Evolutionary conservation across 2,888 invertebrate genomes (phyloP), one percentile per base, ranked within the genome.

Genomic region (Callosobruchus maculatus): DNA sequence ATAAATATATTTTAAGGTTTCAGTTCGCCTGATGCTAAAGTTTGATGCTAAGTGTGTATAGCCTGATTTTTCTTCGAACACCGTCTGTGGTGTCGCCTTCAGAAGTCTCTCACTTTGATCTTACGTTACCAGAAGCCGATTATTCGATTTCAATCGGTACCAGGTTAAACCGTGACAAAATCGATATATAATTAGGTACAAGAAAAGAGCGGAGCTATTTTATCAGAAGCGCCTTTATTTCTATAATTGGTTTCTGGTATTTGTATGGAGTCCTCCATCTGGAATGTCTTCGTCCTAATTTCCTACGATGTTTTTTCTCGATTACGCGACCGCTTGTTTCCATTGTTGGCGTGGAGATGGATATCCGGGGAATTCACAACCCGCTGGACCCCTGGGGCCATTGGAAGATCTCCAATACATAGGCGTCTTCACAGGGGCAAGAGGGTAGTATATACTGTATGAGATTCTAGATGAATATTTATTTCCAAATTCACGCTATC

Each of bases 191-290:
- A 73, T 72, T 70, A 70, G 70, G 75, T 72, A 76, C 73, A 76
- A 75, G 76, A 78, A 76, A 74, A 80, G 77, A 73, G 68, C 70
- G 5, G 30, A 30, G 49, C 49, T 49, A 49, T 49, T 49, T 49
- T 13, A 71, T 73, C 73, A 71, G 71, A 74, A 71, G 76, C 21
- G 75, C 79, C 80, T 82, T 82, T 82, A 82, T 83, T 82, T 81
- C 81, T 76, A 79, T 83, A 83, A 84, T 84, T 84, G 83, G 81
- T 83, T 84, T 84, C 83, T 81, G 81, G 82, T 82, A 83, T 82
- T 84, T 83, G 82, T 80, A 80, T 79, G 13, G 49, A 80, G 75
- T 78, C 81, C 80, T 79, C 80, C 80, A 82, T 82, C 80, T 80
- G 75, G 69, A 71, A 71, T 74, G 81, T 81, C 81, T 81, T 81